phyloP scores from a whole-genome alignment of 2,888 invertebrate species.

The Meganola albula region DNA sequence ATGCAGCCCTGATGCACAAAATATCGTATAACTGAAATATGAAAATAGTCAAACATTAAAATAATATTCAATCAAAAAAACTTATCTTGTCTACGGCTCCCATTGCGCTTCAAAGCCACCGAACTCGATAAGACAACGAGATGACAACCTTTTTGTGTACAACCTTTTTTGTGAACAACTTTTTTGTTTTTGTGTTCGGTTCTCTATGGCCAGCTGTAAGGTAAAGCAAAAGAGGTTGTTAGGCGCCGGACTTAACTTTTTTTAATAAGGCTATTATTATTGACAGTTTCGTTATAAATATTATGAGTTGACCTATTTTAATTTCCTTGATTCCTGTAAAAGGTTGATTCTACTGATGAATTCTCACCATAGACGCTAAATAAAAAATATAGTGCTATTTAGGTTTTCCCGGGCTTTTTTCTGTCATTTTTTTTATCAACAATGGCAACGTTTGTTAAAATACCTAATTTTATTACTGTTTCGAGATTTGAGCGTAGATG shows the following conservation, averaged over 20 bases:
- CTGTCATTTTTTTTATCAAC: too few species aligned
- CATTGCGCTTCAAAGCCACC: conserved; percentile 40
- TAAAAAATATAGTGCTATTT: too few species aligned
- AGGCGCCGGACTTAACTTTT: conserved; percentile 11
- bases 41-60: too few species aligned
- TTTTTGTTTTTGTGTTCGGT: conserved; percentile 51
- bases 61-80: too few species aligned
- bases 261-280: conserved; percentile 6
- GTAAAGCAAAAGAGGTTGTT: conserved; percentile 5
- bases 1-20: too few species aligned
- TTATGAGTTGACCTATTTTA: not conserved
- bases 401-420: too few species aligned
- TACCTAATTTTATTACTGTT: too few species aligned
- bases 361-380: too few species aligned
- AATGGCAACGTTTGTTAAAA: too few species aligned
- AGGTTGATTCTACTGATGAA: too few species aligned
- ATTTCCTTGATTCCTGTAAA: too few species aligned
- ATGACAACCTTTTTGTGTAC: conserved; percentile 75
- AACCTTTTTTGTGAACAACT: conserved; percentile 58
- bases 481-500: conserved; percentile 24
- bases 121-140: conserved; percentile 64
- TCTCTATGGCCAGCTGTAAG: conserved; percentile 10
- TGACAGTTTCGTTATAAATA: not conserved
- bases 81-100: not conserved
- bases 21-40: too few species aligned